Conservation (phyloP, 2,797 vertebrate species). For the Rhincodon typus region DNA sequence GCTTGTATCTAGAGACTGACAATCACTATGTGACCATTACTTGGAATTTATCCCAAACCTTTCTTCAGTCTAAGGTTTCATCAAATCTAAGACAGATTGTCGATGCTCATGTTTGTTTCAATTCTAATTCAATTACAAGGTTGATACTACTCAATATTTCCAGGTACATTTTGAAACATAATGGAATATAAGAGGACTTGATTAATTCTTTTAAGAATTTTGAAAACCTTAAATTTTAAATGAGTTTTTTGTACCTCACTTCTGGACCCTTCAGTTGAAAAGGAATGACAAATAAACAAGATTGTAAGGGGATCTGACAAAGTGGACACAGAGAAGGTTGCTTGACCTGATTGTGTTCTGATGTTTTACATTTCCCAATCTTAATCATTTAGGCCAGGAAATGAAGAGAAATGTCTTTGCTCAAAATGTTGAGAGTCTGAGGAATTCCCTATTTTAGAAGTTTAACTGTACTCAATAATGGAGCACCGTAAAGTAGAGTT, state of each 20-base stretch:
- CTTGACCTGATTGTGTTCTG: background rate
- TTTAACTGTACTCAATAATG: too few relatives aligned
- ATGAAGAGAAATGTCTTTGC: background rate
- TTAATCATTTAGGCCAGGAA: background rate
- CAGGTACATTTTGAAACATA: background rate
- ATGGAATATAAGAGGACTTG: background rate
- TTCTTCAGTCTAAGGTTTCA: background rate
- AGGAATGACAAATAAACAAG: background rate
- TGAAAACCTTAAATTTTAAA: background rate
- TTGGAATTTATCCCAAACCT: background rate
- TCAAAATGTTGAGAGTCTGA: background rate
- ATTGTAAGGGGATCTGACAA: background rate
- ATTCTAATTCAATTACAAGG: background rate
- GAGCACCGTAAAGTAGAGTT: too few relatives aligned
- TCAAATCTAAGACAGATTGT: background rate
- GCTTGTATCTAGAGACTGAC: background rate
- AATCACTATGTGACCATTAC: background rate
- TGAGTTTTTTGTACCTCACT: background rate
- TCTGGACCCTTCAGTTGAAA: background rate
- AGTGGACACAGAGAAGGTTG: background rate
- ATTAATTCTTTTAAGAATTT: background rate
- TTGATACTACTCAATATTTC: background rate
- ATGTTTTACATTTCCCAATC: too few relatives aligned
- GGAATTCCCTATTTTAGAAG: background rate
- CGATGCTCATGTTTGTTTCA: background rate